Percentiles rank a stretch among this genome's conserved stretches.
Evolutionary conservation across 2,797 vertebrate species (phyloP).

Genomic region (Glossophaga mutica): DNA sequence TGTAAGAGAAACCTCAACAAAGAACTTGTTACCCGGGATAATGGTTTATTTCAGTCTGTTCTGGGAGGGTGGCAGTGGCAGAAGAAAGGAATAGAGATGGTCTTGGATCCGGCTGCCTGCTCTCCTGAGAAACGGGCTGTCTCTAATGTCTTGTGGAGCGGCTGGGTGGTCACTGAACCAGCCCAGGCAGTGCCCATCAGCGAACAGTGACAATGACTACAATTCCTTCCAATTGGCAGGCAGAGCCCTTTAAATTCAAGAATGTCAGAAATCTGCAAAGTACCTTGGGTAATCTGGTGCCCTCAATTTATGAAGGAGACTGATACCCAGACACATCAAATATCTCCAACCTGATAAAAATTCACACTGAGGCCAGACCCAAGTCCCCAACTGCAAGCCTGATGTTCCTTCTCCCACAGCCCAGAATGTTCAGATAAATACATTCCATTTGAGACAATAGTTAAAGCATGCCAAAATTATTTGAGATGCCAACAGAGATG

Average conservation of each 20-base stretch:
- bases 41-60: not conserved
- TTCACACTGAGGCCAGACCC: not conserved
- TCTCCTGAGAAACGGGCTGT: not conserved
- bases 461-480: not conserved
- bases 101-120: not conserved
- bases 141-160: not conserved
- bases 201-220: not conserved
- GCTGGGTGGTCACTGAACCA: not conserved
- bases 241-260: not conserved
- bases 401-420: not conserved
- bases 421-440: not conserved
- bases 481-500: not conserved
- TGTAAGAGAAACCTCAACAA: not conserved
- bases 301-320: not conserved
- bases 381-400: not conserved
- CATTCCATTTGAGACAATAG: not conserved
- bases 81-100: not conserved
- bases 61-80: not conserved
- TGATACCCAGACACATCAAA: not conserved
- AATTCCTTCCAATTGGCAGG: not conserved
- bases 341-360: not conserved
- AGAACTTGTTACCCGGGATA: not conserved
- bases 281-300: not conserved
- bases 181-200: not conserved
- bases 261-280: not conserved